Percentiles rank a stretch among this genome's conserved stretches.
Evolutionary conservation across 2,797 vertebrate genomes (phyloP).

Genomic region (Rhincodon typus): DNA sequence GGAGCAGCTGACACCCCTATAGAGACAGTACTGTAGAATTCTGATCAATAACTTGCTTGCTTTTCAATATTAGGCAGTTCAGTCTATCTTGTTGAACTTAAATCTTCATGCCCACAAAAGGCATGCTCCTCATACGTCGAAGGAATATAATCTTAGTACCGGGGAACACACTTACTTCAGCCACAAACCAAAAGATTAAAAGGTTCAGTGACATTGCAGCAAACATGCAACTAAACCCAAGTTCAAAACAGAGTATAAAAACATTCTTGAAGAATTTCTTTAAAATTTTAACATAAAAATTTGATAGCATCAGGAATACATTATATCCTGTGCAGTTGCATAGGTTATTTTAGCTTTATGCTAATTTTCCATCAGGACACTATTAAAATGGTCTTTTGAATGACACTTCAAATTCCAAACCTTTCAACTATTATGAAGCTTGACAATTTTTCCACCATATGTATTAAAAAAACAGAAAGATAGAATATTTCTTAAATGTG

Average conservation of each 20-base stretch:
- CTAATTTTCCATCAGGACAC: too few species aligned
- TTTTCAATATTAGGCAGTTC: not conserved
- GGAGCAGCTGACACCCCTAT: not conserved
- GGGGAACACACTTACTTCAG: not conserved
- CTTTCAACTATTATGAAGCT: too few species aligned
- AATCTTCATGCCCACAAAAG: not conserved
- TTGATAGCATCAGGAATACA: not conserved
- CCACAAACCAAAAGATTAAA: not conserved
- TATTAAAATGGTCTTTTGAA: too few species aligned
- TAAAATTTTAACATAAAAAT: not conserved
- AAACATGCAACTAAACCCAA: not conserved
- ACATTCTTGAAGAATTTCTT: not conserved
- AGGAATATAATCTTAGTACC: not conserved
- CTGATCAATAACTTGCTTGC: not conserved
- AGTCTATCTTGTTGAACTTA: not conserved
- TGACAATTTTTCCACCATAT: too few species aligned
- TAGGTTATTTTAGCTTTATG: too few species aligned
- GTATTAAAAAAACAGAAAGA: too few species aligned
- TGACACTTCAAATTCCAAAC: too few species aligned
- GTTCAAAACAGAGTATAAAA: not conserved
- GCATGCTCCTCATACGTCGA: not conserved
- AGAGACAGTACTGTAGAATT: not conserved
- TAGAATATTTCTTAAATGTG: too few species aligned
- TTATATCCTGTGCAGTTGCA: not conserved
- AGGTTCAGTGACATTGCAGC: not conserved